phyloP scores from a whole-genome alignment of 2,888 invertebrate species.

The Barypeithes pellucidus region DNA sequence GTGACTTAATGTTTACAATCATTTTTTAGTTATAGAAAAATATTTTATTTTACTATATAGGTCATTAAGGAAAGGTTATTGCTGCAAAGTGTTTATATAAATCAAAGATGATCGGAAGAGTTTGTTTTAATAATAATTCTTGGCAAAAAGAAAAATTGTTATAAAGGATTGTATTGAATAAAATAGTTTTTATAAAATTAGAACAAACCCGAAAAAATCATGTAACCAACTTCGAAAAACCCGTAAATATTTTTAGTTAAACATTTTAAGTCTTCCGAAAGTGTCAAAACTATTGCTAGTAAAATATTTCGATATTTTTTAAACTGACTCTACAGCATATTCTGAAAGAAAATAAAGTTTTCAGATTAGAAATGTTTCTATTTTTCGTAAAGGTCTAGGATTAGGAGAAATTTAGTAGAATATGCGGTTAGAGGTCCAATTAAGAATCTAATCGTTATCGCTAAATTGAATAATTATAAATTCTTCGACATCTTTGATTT shows the following conservation, averaged over 20 bases:
- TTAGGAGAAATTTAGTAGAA: neutral
- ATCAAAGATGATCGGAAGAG: conserved; percentile 27
- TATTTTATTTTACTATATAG: conserved; percentile 22
- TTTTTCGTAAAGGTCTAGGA: conserved; percentile 15
- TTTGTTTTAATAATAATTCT: neutral
- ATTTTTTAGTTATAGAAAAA: conserved; percentile 54
- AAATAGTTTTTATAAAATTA: no score
- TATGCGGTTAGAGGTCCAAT: neutral
- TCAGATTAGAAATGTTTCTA: conserved; percentile 16
- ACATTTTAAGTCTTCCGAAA: conserved; percentile 44
- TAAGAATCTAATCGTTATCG: neutral
- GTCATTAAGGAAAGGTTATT: neutral
- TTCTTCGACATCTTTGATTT: conserved; percentile 47
- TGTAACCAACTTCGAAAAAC: no score
- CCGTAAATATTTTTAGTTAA: neutral
- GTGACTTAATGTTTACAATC: conserved; percentile 63
- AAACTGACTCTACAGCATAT: neutral
- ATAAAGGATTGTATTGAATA: no score
- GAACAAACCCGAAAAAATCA: no score
- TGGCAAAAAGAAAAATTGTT: neutral
- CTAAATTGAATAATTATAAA: neutral
- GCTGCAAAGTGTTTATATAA: neutral
- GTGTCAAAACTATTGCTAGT: conserved; percentile 40
- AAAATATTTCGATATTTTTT: conserved; percentile 1
- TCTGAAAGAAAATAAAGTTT: neutral